Evolutionary conservation across 2,888 invertebrate species (phyloP).

Genomic region (Boloria selene): DNA sequence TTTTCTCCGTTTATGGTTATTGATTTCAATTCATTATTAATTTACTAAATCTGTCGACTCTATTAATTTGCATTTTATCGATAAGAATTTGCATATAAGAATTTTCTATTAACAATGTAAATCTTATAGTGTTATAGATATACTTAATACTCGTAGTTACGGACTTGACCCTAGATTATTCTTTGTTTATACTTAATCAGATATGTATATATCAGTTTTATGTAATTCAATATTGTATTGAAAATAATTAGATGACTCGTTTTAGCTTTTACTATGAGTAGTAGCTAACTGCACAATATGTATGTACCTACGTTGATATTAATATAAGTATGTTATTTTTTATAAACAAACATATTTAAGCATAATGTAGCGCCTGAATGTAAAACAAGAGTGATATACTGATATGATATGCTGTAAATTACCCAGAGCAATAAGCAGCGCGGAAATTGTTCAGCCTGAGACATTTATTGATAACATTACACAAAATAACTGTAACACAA

Average conservation of each 20-base stretch:
- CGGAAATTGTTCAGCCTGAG: slow-evolving; percentile 27
- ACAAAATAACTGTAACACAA: slow-evolving; percentile 9
- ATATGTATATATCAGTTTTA: no score
- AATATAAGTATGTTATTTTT: no score
- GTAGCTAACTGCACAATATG: no score
- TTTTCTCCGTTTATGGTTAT: neutral
- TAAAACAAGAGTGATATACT: slow-evolving; percentile 19
- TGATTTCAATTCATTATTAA: no score
- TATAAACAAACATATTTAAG: no score
- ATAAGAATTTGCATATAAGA: slow-evolving; percentile 1
- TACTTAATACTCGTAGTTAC: neutral
- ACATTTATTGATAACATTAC: slow-evolving; percentile 32
- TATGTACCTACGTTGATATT: no score
- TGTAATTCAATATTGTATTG: no score
- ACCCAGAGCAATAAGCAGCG: slow-evolving; percentile 19
- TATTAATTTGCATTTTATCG: slow-evolving; percentile 6
- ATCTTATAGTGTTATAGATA: neutral
- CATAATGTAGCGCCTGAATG: neutral
- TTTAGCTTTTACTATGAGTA: no score
- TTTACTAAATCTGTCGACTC: neutral
- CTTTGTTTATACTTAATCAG: no score
- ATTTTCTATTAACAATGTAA: neutral
- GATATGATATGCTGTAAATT: slow-evolving; percentile 22
- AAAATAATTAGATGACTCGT: no score
- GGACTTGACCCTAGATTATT: neutral